phyloP scores from a whole-genome alignment of 37 sponge, comb jelly and placozoan genomes.

The Diacarnus erythraeanus region DNA sequence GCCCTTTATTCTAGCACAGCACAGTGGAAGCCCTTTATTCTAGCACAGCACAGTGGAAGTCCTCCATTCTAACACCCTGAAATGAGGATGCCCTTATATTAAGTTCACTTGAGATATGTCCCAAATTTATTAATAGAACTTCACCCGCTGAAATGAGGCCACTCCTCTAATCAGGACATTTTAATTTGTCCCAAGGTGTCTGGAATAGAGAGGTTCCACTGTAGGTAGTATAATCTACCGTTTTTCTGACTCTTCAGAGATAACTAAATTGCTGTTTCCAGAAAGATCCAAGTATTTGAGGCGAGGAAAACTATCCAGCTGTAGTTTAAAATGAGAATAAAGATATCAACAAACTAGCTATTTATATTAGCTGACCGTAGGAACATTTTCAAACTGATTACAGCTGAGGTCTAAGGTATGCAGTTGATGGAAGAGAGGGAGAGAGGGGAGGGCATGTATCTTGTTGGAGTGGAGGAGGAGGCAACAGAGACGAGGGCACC shows the following conservation, averaged over 20 bases:
- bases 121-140: no score
- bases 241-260: background rate
- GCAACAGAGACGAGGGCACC: slow-evolving; percentile 43
- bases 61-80: no score
- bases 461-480: slow-evolving; percentile 60
- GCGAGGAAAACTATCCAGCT: slow-evolving; percentile 29
- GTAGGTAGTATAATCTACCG: no score
- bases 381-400: slow-evolving; percentile 51
- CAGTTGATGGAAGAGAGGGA: slow-evolving; percentile 32
- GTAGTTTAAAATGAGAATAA: background rate
- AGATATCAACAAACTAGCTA: no score
- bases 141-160: no score
- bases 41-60: no score
- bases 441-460: slow-evolving; percentile 35
- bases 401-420: slow-evolving; percentile 47
- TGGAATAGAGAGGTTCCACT: no score
- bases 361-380: slow-evolving; percentile 27
- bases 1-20: no score
- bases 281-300: slow-evolving; percentile 65
- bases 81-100: no score
- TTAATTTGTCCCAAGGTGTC: background rate
- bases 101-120: no score
- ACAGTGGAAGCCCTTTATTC: no score
- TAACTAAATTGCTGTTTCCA: slow-evolving; percentile 32
- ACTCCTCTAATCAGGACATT: background rate